Percentiles rank a stretch among this genome's conserved stretches.
phyloP scores from a whole-genome alignment of 2,113 vertebrate genomes.

The Gymnocephalus cernua region DNA sequence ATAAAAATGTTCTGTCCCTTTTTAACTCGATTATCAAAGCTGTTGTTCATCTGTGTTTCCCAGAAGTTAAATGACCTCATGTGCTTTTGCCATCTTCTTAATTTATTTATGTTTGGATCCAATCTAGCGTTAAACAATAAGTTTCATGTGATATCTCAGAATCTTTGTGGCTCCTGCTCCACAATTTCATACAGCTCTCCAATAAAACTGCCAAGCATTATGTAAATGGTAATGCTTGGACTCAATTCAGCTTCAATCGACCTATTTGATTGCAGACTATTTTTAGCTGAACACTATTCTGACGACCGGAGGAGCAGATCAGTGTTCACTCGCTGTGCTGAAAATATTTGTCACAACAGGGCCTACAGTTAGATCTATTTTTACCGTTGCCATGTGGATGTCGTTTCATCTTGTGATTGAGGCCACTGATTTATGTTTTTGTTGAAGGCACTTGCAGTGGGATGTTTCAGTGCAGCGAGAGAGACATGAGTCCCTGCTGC shows the following conservation, averaged over 20 bases:
- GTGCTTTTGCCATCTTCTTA: neutral
- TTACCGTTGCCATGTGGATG: conserved; percentile 58
- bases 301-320: conserved; percentile 45
- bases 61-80: neutral
- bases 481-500: neutral
- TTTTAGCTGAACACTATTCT: conserved; percentile 60
- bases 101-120: conserved; percentile 21
- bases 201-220: conserved; percentile 15
- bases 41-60: neutral
- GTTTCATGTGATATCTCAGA: neutral
- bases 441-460: conserved; percentile 17
- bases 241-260: conserved; percentile 47
- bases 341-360: conserved; percentile 50
- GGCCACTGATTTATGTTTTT: conserved; percentile 15
- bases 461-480: neutral
- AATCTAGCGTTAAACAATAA: neutral
- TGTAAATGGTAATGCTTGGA: conserved; percentile 40
- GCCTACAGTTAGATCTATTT: conserved; percentile 67
- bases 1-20: neutral
- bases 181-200: neutral
- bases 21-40: conserved; percentile 6
- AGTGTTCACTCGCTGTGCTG: conserved; percentile 46
- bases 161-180: neutral
- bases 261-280: conserved; percentile 65
- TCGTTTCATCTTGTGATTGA: conserved; percentile 50